phyloP scores from a whole-genome alignment of 2,888 invertebrate species.

The Herminia tarsipennalis region DNA sequence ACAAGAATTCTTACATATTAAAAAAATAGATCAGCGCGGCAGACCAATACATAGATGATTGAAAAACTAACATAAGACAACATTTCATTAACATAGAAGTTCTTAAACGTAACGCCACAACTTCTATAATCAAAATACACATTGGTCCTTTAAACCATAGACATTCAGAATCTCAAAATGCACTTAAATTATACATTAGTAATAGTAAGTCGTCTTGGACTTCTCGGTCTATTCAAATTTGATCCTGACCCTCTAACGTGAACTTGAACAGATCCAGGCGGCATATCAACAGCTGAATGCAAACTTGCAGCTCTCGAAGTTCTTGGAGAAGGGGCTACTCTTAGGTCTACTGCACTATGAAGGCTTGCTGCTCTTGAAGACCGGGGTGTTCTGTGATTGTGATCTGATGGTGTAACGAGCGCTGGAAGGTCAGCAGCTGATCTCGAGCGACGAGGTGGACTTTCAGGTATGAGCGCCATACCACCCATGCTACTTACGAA shows the following conservation, averaged over 20 bases:
- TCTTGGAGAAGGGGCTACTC: constrained; percentile 73
- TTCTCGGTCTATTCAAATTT: constrained; percentile 71
- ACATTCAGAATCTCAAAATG: constrained; percentile 15
- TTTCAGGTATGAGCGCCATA: constrained; percentile 88
- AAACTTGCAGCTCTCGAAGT: constrained; percentile 75
- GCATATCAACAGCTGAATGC: constrained; percentile 74
- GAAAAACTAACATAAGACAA: too few relatives aligned
- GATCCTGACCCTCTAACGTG: constrained; percentile 72
- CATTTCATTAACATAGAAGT: not conserved
- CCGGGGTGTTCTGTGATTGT: constrained; percentile 63
- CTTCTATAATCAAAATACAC: constrained; percentile 22
- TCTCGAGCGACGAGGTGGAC: constrained; percentile 91
- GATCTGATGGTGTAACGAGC: constrained; percentile 84
- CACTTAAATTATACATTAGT: constrained; percentile 64
- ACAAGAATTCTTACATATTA: not conserved
- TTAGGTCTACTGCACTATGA: constrained; percentile 75
- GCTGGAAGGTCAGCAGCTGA: constrained; percentile 94
- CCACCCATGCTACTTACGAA: constrained; percentile 91
- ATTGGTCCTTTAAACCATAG: constrained; percentile 52
- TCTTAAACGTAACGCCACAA: not conserved
- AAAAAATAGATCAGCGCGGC: too few relatives aligned
- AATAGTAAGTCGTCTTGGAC: constrained; percentile 74
- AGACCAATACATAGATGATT: too few relatives aligned
- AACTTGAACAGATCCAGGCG: constrained; percentile 72
- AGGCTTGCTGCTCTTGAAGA: constrained; percentile 78